Evolutionary conservation across 1,140 invertebrate species (phyloP).

Genomic region (Temnothorax nylanderi): DNA sequence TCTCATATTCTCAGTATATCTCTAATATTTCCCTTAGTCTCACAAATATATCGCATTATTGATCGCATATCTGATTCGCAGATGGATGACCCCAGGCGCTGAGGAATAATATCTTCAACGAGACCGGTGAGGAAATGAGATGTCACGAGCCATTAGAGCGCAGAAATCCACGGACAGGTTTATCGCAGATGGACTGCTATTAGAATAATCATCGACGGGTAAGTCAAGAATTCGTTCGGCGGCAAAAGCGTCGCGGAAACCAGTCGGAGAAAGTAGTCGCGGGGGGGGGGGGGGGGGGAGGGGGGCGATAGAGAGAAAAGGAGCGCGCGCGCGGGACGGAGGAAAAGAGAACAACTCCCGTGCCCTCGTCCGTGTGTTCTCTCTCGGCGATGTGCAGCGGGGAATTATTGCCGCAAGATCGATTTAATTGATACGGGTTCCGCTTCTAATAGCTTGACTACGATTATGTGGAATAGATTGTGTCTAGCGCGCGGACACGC

Average conservation of each 20-base stretch:
- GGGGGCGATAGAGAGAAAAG: neutral
- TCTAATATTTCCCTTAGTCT: neutral
- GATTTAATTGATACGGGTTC: slow-evolving; percentile 67
- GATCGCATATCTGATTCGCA: neutral
- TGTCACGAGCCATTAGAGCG: neutral
- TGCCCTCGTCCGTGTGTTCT: neutral
- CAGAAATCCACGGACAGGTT: slow-evolving; percentile 35
- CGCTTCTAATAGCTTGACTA: slow-evolving; percentile 59
- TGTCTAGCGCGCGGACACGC: slow-evolving; percentile 47
- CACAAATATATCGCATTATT: neutral
- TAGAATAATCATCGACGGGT: slow-evolving; percentile 40
- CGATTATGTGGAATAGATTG: slow-evolving; percentile 69
- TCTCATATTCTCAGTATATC: neutral
- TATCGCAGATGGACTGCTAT: slow-evolving; percentile 31
- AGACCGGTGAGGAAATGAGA: neutral
- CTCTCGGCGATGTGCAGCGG: neutral
- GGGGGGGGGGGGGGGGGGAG: neutral
- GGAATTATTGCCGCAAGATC: slow-evolving; percentile 51
- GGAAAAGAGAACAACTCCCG: neutral
- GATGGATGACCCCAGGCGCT: neutral
- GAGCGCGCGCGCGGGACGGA: neutral
- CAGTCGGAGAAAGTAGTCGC: slow-evolving; percentile 22
- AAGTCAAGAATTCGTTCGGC: neutral
- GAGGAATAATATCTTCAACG: neutral
- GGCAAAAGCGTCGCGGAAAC: neutral